Evolutionary conservation across 1,140 invertebrate genomes (phyloP).

Genomic region (Drosophila busckii): DNA sequence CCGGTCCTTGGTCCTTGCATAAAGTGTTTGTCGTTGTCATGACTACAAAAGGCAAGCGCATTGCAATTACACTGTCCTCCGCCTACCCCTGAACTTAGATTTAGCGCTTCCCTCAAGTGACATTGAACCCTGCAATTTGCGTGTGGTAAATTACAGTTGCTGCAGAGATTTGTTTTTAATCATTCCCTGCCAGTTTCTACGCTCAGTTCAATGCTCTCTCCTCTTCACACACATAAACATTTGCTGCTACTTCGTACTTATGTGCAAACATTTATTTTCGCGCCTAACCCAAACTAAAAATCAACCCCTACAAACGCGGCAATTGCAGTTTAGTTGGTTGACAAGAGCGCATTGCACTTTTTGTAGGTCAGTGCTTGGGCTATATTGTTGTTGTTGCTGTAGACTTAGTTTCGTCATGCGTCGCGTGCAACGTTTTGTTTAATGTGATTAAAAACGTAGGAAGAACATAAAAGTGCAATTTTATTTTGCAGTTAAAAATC

Average conservation of each 20-base stretch:
- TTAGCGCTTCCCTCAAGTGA: conserved; percentile 3
- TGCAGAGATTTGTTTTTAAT: no score
- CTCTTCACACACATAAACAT: not conserved
- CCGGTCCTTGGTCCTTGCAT: conserved; percentile 23
- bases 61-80: no score
- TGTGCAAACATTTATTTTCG: conserved; percentile 10
- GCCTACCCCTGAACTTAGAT: not conserved
- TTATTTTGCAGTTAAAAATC: conserved; percentile 45
- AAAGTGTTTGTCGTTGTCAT: not conserved
- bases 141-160: no score
- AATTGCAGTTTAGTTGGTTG: conserved; percentile 29
- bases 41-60: conserved; percentile 4
- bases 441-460: conserved; percentile 58
- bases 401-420: conserved; percentile 53
- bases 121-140: conserved; percentile 37
- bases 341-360: conserved; percentile 59
- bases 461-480: conserved; percentile 28
- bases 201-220: conserved; percentile 12
- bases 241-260: conserved; percentile 1
- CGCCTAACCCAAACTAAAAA: conserved; percentile 26
- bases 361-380: conserved; percentile 64
- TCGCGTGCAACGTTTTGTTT: conserved; percentile 56
- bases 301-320: conserved; percentile 37
- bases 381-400: conserved; percentile 11
- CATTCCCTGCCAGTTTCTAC: no score